Evolutionary conservation across 2,888 invertebrate species (phyloP).

Genomic region (Maniola hyperantus): DNA sequence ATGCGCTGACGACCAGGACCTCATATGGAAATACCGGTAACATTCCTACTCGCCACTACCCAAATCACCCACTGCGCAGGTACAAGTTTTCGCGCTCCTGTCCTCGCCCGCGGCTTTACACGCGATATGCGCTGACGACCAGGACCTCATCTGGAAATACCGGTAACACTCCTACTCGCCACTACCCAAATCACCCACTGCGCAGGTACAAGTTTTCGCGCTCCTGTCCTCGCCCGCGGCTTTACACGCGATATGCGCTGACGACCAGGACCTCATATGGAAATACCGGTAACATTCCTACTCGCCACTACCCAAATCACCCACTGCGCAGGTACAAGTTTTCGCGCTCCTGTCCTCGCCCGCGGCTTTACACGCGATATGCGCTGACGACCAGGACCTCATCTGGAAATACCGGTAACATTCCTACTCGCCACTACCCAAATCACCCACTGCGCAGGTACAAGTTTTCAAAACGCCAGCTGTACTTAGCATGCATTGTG

Average conservation of each 20-base stretch:
- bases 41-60: no score
- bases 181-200: no score
- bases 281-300: conserved; percentile 86
- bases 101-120: conserved; percentile 90
- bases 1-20: conserved; percentile 96
- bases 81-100: conserved; percentile 90
- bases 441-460: no score
- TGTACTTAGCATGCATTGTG: no score
- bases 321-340: no score
- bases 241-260: conserved; percentile 87
- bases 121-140: conserved; percentile 93
- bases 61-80: no score
- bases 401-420: conserved; percentile 95
- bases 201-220: no score
- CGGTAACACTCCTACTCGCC: conserved; percentile 49
- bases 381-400: conserved; percentile 96
- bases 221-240: conserved; percentile 94
- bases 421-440: no score
- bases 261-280: conserved; percentile 98
- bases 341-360: conserved; percentile 94
- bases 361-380: conserved; percentile 86
- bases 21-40: conserved; percentile 95
- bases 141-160: conserved; percentile 98
- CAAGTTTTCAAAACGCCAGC: no score
- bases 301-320: no score